Evolutionary conservation across 1,140 invertebrate species (phyloP), one percentile per base, ranked within the genome.

Genomic region (Drosophila hydei): DNA sequence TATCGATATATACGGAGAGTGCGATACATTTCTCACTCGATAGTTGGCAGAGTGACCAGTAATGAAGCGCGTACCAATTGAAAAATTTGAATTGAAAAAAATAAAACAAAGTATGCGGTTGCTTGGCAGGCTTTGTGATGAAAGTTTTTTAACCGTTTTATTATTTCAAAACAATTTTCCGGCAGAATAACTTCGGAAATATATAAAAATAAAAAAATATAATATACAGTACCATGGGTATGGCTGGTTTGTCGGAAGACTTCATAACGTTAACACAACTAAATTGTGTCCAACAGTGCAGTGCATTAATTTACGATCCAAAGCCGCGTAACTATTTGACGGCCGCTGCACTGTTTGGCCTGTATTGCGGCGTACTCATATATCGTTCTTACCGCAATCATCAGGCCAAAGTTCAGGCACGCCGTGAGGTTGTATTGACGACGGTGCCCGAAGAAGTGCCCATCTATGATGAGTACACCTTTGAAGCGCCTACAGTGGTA

Each of bases 261-360:
- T 54, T 43, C 21, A 45, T 69, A 8, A 54, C 58, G 2, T 45
- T 69, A 11, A 61, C 58, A 6, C 65, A 42, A 18, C 21, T 61
- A 9, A 68, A 68, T 43, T 68, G 64, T 42, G 64, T 68, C 3
- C 47, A 47, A 27, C 47, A 61, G 38, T 69, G 65, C 23, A 33
- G 27, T 14, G 48, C 48, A 2, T 30, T 69, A 0, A 25, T 69
- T 1, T 19, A 45, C 18, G 33, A n/a, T 6, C 56, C 65, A 12
- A 52, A 38, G 19, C 25, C 50, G 12, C 18, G 65, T 27, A 69
- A 69, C 16, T 61, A 47, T 47, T 14, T 52, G 19, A 47, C 16
- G 3, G 19, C 58, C 1, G 48, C 48, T 11, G 25, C 58, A 9
- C 27, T 69, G 0, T 69, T 69, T 8, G 36, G 65, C 2, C 0